A percentile compares a stretch with the other conserved stretches of the same genome.
Conservation (phyloP, 1,140 invertebrate species). For the Caenorhabditis latens region DNA sequence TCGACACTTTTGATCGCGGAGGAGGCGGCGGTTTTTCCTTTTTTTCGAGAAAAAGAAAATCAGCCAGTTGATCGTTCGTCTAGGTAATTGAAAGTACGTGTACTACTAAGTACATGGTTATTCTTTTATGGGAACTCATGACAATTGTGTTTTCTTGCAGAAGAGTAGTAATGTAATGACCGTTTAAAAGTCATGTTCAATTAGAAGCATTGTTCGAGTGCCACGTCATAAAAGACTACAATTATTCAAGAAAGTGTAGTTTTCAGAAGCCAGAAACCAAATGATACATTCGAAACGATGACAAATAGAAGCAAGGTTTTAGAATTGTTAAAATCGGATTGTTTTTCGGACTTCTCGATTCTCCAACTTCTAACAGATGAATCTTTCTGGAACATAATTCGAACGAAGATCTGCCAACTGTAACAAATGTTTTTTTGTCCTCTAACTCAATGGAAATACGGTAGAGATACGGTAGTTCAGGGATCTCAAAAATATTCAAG, state of each 20-base stretch:
- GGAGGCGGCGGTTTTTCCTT: background rate
- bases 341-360: too few species aligned
- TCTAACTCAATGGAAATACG: too few species aligned
- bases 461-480: too few species aligned
- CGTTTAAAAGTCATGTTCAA: conserved; percentile 27
- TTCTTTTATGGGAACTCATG: conserved; percentile 49
- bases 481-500: too few species aligned
- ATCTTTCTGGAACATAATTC: too few species aligned
- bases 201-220: conserved; percentile 28
- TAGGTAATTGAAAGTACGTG: conserved; percentile 54
- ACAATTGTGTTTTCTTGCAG: conserved; percentile 21
- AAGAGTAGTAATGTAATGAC: conserved; percentile 16
- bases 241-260: background rate
- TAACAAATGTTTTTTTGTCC: too few species aligned
- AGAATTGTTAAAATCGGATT: too few species aligned
- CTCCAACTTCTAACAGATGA: too few species aligned
- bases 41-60: conserved; percentile 43
- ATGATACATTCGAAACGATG: background rate
- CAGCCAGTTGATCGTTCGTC: conserved; percentile 41
- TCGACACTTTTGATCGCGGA: conserved; percentile 44
- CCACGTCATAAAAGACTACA: conserved; percentile 7
- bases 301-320: too few species aligned
- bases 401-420: too few species aligned
- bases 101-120: conserved; percentile 47
- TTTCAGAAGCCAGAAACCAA: conserved; percentile 4